phyloP scores from a whole-genome alignment of 2,888 invertebrate genomes.

The Drosophila infuscata region DNA sequence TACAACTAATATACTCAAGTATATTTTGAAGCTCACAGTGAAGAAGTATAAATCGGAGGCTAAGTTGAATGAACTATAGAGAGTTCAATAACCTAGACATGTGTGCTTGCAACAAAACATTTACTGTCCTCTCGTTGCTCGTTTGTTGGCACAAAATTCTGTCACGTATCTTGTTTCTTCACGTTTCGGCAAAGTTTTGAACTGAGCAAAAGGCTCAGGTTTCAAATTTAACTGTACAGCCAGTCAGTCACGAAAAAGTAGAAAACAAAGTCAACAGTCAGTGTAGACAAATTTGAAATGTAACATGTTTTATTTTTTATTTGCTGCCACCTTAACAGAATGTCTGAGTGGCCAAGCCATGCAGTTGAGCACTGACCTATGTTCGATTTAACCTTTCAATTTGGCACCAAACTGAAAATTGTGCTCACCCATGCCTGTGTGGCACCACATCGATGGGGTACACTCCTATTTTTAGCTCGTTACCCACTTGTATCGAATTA shows the following conservation, averaged over 20 bases:
- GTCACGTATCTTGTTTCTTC: slow-evolving; percentile 70
- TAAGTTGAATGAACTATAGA: slow-evolving; percentile 47
- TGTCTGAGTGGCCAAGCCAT: slow-evolving; percentile 23
- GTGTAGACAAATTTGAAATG: slow-evolving; percentile 4
- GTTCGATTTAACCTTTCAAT: slow-evolving; percentile 48
- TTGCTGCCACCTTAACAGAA: slow-evolving; percentile 8
- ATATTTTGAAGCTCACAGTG: not conserved
- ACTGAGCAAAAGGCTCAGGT: slow-evolving; percentile 50
- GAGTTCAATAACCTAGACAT: slow-evolving; percentile 35
- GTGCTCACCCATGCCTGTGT: slow-evolving; percentile 18
- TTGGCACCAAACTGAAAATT: slow-evolving; percentile 34
- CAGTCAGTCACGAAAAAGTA: slow-evolving; percentile 25
- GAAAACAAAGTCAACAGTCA: slow-evolving; percentile 5
- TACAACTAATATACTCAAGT: not conserved
- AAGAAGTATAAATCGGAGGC: slow-evolving; percentile 14
- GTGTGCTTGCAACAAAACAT: slow-evolving; percentile 12
- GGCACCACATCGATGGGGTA: slow-evolving; percentile 30
- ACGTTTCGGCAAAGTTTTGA: slow-evolving; percentile 55
- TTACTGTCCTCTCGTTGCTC: slow-evolving; percentile 2
- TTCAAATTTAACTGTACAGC: slow-evolving; percentile 74
- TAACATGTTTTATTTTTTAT: slow-evolving; percentile 29
- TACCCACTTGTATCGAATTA: slow-evolving; percentile 55
- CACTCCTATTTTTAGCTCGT: slow-evolving; percentile 58
- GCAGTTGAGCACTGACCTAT: slow-evolving; percentile 27
- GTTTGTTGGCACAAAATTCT: slow-evolving; percentile 44